Evolutionary conservation across 2,113 vertebrate species (phyloP).

Genomic region (Lonchura striata): DNA sequence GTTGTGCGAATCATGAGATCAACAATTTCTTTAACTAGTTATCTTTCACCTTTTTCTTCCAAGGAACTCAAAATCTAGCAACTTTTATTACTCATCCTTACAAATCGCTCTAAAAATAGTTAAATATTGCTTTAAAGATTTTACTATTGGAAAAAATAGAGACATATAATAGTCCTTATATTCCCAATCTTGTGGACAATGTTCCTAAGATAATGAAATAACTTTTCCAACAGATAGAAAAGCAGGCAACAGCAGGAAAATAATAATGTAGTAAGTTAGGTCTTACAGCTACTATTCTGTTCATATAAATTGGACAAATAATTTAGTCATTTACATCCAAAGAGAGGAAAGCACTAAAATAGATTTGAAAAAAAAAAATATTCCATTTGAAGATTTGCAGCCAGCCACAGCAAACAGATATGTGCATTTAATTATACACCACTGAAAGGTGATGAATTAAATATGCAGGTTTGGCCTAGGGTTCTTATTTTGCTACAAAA

Average conservation of each 20-base stretch:
- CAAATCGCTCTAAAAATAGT: neutral
- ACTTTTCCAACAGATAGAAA: neutral
- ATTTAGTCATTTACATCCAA: neutral
- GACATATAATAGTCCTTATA: neutral
- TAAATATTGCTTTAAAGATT: neutral
- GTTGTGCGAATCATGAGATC: neutral
- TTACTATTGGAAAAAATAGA: neutral
- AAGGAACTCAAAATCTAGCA: neutral
- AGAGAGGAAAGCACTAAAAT: neutral
- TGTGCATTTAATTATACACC: neutral
- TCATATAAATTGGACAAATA: neutral
- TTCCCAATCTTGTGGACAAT: neutral
- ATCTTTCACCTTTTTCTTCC: neutral
- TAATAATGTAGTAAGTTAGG: neutral
- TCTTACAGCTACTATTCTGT: neutral
- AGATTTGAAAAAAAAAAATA: neutral
- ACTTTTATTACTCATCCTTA: neutral
- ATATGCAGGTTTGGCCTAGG: neutral
- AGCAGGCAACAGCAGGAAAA: neutral
- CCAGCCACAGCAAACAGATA: neutral
- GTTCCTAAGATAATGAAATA: neutral
- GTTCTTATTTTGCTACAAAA: neutral
- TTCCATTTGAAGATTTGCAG: neutral
- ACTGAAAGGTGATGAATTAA: constrained; percentile 27
- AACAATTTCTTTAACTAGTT: neutral